Evolutionary conservation across 2,113 vertebrate species (phyloP), one percentile per base, ranked within the genome.

Genomic region (Cyanoliseus patagonus): DNA sequence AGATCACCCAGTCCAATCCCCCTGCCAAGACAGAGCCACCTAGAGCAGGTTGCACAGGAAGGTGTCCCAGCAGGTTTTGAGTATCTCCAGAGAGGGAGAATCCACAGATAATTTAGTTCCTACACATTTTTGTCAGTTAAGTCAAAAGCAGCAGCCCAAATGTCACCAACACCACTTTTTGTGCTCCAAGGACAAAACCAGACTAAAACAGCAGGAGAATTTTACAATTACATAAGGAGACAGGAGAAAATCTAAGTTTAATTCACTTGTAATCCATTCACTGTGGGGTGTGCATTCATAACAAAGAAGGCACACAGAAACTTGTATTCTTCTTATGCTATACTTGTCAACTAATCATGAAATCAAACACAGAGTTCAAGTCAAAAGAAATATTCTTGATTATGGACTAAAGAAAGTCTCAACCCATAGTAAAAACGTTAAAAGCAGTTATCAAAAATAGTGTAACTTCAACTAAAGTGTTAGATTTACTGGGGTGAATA

Each of bases 11-110:
- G 55, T 22, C 33, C 55, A 59, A 15, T 33, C 13, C 33, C 55
- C 33, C 55, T 59, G 55, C 33, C 55, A n/a, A n/a, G 33, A 59
- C 33, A n/a, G 33, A 13, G 33, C 3, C 33, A n/a, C 33, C 33
- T 23, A 22, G 55, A n/a, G 20, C 33, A 59, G 4, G 13, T 59
- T 59, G 15, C 33, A 59, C 33, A 59, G 13, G 55, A 59, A 59
- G 8, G 20, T n/a, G 33, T n/a, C 55, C 55, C 3, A 1, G 20
- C 1, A 3, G 55, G 55, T n/a, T 59, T 23, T n/a, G 20, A n/a
- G 13, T 57, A 57, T 57, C 33, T 57, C 31, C 19, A 57, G 33
- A 57, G 55, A 14, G 33, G 31, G 19, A n/a, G 55, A 57, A 59
- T 59, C 33, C 33, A 23, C 55, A n/a, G 9, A 63, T 62, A 62